Evolutionary conservation across 2,797 vertebrate genomes (phyloP).

Genomic region (Bucorvus abyssinicus): DNA sequence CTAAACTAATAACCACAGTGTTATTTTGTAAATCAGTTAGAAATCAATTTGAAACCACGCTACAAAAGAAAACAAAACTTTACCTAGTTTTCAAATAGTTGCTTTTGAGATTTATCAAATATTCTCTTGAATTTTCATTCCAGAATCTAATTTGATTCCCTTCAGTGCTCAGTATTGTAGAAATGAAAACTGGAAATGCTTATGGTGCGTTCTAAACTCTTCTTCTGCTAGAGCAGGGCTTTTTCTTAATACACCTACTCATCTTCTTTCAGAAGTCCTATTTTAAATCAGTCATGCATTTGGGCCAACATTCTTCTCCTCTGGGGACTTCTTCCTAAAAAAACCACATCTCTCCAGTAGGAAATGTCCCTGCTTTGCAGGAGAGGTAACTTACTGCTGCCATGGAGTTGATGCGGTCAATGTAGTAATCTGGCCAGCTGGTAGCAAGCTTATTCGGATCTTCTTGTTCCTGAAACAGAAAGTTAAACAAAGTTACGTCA

Average conservation of each 20-base stretch:
- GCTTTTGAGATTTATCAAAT: background rate
- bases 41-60: background rate
- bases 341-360: background rate
- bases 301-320: background rate
- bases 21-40: background rate
- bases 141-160: background rate
- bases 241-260: background rate
- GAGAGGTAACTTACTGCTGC: conserved; percentile 86
- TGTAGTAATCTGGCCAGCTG: conserved; percentile 99
- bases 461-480: conserved; percentile 90
- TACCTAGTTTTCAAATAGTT: background rate
- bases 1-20: background rate
- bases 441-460: conserved; percentile 98
- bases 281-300: background rate
- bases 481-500: conserved; percentile 20
- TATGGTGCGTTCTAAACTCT: background rate
- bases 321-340: background rate
- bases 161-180: background rate
- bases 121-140: background rate
- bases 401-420: conserved; percentile 98
- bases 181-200: background rate
- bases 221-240: background rate
- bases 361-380: background rate
- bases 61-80: background rate
- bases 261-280: background rate